Evolutionary conservation across 1,140 invertebrate species (phyloP).

Genomic region (Dinothrombium tinctorium): DNA sequence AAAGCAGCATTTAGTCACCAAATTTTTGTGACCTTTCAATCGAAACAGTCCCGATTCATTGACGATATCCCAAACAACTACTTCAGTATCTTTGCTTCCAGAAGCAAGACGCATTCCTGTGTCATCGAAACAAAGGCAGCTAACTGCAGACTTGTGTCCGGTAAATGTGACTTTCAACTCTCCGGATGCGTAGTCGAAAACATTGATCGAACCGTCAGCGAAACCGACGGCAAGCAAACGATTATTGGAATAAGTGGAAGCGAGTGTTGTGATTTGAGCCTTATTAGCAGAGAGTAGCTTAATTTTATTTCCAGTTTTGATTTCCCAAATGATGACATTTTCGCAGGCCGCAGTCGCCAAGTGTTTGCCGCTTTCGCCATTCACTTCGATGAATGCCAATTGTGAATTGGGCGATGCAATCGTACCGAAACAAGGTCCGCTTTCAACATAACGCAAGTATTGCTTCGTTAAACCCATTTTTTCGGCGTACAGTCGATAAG

Average conservation of each 20-base stretch:
- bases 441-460: slow-evolving; percentile 62
- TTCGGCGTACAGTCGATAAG: too few species aligned
- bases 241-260: slow-evolving; percentile 15
- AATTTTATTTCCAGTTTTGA: slow-evolving; percentile 65
- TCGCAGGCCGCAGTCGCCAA: slow-evolving; percentile 71
- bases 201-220: slow-evolving; percentile 57
- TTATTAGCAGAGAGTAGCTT: slow-evolving; percentile 45
- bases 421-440: slow-evolving; percentile 54
- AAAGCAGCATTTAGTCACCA: slow-evolving; percentile 65
- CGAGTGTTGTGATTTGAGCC: slow-evolving; percentile 32
- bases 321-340: slow-evolving; percentile 80
- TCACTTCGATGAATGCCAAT: slow-evolving; percentile 38
- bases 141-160: slow-evolving; percentile 67
- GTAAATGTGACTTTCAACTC: slow-evolving; percentile 51
- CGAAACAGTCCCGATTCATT: slow-evolving; percentile 65
- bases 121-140: slow-evolving; percentile 50
- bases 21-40: slow-evolving; percentile 72
- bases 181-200: slow-evolving; percentile 35
- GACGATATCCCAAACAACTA: slow-evolving; percentile 84
- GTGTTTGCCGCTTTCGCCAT: slow-evolving; percentile 49
- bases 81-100: slow-evolving; percentile 47
- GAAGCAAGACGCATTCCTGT: slow-evolving; percentile 55
- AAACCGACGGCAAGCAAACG: slow-evolving; percentile 66
- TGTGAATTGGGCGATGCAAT: slow-evolving; percentile 54
- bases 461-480: slow-evolving; percentile 85